Evolutionary conservation across 2,113 vertebrate genomes (phyloP).

Genomic region (Rhinopomastus cyanomelas): DNA sequence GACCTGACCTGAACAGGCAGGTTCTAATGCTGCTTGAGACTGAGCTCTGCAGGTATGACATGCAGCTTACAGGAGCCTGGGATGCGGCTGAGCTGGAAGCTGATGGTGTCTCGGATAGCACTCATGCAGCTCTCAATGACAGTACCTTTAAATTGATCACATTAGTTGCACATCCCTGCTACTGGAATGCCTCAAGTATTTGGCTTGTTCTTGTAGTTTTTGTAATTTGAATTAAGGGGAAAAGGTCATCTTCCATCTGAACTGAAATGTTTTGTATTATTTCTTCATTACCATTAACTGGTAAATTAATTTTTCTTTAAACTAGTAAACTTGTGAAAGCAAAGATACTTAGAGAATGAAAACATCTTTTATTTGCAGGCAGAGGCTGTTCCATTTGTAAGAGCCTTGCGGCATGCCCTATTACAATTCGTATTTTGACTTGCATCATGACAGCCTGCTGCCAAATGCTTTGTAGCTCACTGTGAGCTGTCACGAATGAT

Average conservation of each 20-base stretch:
- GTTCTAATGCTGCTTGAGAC: neutral
- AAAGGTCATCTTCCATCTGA: neutral
- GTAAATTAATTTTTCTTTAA: neutral
- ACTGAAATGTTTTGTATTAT: neutral
- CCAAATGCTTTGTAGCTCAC: neutral
- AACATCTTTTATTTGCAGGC: neutral
- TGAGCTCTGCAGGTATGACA: neutral
- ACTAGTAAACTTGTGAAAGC: neutral
- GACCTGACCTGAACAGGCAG: rapidly evolving
- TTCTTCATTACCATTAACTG: neutral
- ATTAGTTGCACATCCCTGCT: neutral
- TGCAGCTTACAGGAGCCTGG: neutral
- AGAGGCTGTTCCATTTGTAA: neutral
- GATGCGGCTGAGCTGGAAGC: neutral
- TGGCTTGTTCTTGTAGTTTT: neutral
- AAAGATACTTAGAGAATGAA: neutral
- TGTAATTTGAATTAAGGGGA: neutral
- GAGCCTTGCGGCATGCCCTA: neutral
- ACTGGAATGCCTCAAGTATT: neutral
- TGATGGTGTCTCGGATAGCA: neutral
- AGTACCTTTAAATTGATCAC: neutral
- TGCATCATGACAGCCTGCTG: neutral
- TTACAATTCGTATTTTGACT: neutral
- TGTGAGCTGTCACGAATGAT: neutral
- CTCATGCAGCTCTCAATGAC: neutral